Base-by-base conservation (phyloP, 1,140 invertebrate genomes). In the Apolygus lucorum region DNA sequence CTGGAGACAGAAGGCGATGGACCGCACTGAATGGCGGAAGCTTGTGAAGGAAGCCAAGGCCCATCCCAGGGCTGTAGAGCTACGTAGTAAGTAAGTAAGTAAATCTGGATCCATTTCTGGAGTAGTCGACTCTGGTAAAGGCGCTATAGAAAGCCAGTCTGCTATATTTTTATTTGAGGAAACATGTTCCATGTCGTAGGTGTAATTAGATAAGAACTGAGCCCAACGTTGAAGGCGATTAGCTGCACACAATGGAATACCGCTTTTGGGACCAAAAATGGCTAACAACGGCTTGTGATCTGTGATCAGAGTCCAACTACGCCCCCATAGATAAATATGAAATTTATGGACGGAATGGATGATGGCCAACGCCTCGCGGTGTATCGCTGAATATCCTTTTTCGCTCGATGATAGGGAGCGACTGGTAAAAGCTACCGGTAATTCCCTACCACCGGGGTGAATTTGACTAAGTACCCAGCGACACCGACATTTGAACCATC, bases 261-360 rank as follows among this genome's bases (percentile, higher is more conserved):
- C 75, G 64, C 52, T 70, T 66, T 78, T 76, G 1, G 74, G 70
- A 2, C 77, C 76, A 71, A 82, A 82, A 28, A 83, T 78, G 1
- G 73, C 72, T 0, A 78, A 22, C 4, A 84, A 71, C 1, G 80
- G 81, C 70, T 81, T 78, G 67, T 83, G 82, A 72, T 83, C 83
- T 0, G 78, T 81, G 13, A 75, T 63, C 1, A 81, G 59, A 0
- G 73, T 70, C 72, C 80, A 81, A 29, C 73, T 65, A 0, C 77
- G 25, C 80, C 81, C 72, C 73, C 76, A 1, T 82, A 66, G 4
- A 70, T 79, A 84, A 64, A 72, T 67, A 52, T 72, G 70, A 59
- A 74, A 74, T 28, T 74, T 69, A 22, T 70, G 69, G 11, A 72
- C 68, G 17, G 25, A 67, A 67, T 70, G 70, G 8, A 74, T 70